A percentile compares a stretch with the other conserved stretches of the same genome.
Conservation (phyloP, 2,113 vertebrate species). For the Leptodactylus fuscus region DNA sequence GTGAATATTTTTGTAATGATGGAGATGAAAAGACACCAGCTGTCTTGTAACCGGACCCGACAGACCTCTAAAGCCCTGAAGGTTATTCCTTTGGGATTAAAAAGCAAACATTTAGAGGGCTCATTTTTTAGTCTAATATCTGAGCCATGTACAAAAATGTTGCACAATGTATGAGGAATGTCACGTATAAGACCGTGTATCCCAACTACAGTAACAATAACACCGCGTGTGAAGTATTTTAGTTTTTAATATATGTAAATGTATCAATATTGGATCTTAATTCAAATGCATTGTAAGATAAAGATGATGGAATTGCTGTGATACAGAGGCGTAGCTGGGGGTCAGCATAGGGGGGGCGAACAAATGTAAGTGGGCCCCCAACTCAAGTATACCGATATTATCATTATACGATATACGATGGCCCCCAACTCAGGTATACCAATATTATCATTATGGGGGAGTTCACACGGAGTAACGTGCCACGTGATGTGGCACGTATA, state of each 20-base stretch:
- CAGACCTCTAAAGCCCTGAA: background rate
- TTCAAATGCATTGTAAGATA: background rate
- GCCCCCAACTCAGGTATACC: too few relatives aligned
- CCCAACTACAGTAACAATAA: background rate
- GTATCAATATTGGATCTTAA: background rate
- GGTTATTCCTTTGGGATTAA: background rate
- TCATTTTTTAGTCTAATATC: background rate
- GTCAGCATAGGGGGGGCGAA: too few relatives aligned
- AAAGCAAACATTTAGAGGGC: background rate
- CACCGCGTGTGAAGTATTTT: background rate
- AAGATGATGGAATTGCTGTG: too few relatives aligned
- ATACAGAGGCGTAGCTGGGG: too few relatives aligned
- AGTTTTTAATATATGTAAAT: background rate
- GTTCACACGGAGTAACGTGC: too few relatives aligned
- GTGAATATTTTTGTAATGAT: background rate
- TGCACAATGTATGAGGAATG: background rate
- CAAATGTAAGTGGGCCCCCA: too few relatives aligned
- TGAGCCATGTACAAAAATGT: background rate
- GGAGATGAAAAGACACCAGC: constrained; percentile 25
- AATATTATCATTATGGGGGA: too few relatives aligned
- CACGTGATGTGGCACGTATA: too few relatives aligned
- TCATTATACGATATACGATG: too few relatives aligned
- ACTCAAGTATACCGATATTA: too few relatives aligned
- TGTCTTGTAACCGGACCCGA: background rate
- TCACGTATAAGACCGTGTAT: too few relatives aligned